A percentile compares a stretch with the other conserved stretches of the same genome.
phyloP scores from a whole-genome alignment of 2,797 vertebrate species.

The Oreonectes daqikongensis region DNA sequence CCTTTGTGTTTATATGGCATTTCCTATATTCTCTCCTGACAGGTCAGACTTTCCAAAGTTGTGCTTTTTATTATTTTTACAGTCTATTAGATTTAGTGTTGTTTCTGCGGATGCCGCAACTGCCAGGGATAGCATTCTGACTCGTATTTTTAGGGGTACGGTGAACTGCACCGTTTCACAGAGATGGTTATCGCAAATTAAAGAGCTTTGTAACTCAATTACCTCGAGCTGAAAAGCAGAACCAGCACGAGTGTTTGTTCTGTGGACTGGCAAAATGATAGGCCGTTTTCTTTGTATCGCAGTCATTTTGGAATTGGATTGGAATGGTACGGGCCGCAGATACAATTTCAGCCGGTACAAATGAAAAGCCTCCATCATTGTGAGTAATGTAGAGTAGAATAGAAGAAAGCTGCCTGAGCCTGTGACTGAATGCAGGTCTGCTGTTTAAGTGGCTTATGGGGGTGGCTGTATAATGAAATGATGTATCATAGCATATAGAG shows the following conservation, averaged over 20 bases:
- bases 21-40: conserved; percentile 23
- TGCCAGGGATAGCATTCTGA: conserved; percentile 58
- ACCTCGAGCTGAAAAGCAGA: conserved; percentile 44
- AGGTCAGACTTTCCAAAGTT: conserved; percentile 34
- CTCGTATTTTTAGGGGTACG: conserved; percentile 44
- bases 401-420: background rate
- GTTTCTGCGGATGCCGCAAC: conserved; percentile 19
- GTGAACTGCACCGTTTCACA: conserved; percentile 47
- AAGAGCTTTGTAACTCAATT: conserved; percentile 53
- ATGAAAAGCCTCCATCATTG: conserved; percentile 11
- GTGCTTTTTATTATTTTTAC: conserved; percentile 24
- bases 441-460: no score
- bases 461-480: background rate
- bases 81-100: conserved; percentile 36
- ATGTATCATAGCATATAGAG: background rate
- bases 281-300: conserved; percentile 36
- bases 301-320: conserved; percentile 18
- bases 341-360: background rate
- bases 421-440: background rate
- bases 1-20: conserved; percentile 46
- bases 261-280: background rate
- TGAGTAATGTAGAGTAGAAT: background rate
- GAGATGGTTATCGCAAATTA: conserved; percentile 25
- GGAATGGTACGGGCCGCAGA: conserved; percentile 20
- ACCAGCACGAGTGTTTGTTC: conserved; percentile 13